These are phyloP conservation scores for Carduelis carduelis DNA, from an alignment of 2,797 vertebrate species.

Conservation along the genomic window DNA sequence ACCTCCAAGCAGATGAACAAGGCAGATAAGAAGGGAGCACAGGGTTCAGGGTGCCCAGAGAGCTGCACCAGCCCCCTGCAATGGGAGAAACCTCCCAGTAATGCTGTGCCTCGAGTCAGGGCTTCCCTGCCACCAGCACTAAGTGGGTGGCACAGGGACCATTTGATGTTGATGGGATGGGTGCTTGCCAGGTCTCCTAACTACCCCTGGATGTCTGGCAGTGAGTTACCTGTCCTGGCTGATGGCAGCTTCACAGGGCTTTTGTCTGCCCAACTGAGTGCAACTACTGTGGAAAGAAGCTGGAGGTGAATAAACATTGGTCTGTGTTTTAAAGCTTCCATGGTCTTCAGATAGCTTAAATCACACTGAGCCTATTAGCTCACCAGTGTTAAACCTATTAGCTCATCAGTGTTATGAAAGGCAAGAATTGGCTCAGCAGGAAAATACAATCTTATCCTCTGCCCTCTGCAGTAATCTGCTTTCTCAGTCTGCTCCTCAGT, in stretches of 20 bases:
- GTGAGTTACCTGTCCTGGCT: not conserved
- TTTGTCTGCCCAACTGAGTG: not conserved
- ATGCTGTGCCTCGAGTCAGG: accelerated
- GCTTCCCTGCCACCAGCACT: not conserved
- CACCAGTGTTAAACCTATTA: not conserved
- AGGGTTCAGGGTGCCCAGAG: not conserved
- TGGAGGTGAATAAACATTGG: not conserved
- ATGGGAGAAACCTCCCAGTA: not conserved
- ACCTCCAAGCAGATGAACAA: not conserved
- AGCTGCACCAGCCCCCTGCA: not conserved
- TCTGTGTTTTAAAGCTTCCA: not conserved
- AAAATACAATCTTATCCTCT: not conserved
- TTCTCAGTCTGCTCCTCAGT: not conserved
- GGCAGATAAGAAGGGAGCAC: not conserved
- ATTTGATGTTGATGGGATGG: not conserved
- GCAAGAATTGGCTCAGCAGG: not conserved
- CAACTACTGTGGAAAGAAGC: not conserved
- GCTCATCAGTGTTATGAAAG: not conserved
- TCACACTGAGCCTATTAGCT: not conserved
- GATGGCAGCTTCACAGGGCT: not conserved
- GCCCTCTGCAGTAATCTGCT: not conserved
- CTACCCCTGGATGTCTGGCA: not conserved
- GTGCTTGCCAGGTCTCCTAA: not conserved
- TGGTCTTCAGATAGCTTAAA: not conserved
- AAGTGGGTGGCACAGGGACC: too few species aligned